Evolutionary conservation across 2,888 invertebrate species (phyloP).

Genomic region (Slavum lentiscoides): DNA sequence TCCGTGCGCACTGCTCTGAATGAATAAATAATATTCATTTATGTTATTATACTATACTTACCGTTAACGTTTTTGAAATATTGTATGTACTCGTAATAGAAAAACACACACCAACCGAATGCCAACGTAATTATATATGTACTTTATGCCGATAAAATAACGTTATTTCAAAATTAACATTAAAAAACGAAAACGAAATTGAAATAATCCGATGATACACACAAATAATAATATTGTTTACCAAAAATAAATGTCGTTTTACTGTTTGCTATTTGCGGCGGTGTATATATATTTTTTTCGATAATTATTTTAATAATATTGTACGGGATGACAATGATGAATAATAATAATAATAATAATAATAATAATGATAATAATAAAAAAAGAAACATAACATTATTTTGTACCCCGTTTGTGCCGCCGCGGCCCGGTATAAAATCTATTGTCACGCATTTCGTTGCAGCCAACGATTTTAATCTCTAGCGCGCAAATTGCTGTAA

Average conservation of each 20-base stretch:
- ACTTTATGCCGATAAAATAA: neutral
- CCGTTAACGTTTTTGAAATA: neutral
- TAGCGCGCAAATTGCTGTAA: constrained; percentile 5
- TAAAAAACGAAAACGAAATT: neutral
- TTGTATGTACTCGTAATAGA: no score
- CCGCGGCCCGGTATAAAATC: neutral
- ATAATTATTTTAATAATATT: constrained; percentile 8
- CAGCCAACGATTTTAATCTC: neutral
- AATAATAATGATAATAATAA: no score
- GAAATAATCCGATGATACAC: constrained; percentile 11
- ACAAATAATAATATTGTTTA: constrained; percentile 5
- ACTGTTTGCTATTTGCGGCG: neutral
- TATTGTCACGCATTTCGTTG: neutral
- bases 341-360: no score
- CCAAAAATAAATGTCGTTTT: constrained; percentile 14
- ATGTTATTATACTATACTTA: no score
- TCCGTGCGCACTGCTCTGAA: no score
- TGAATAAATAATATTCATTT: no score
- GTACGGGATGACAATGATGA: neutral
- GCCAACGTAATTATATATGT: neutral
- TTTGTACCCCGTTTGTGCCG: neutral
- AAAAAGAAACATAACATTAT: neutral
- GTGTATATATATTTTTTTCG: neutral
- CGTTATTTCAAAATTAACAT: neutral
- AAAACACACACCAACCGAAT: no score